Evolutionary conservation across 2,888 invertebrate species (phyloP).

Genomic region (Linnaemya tessellans): DNA sequence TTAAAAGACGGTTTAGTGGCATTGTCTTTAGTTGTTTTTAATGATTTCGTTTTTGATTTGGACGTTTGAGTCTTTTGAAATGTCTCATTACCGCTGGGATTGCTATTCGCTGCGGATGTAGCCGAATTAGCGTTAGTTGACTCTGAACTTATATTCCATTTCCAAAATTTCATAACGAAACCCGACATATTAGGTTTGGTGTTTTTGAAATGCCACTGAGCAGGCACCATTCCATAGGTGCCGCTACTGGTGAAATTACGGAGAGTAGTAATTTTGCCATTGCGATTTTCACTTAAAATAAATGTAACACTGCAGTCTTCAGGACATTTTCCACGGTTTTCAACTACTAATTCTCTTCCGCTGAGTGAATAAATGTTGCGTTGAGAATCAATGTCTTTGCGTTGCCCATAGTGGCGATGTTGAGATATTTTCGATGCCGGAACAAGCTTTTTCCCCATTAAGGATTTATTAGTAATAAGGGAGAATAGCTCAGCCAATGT

Average conservation of each 20-base stretch:
- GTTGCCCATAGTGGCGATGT: constrained; percentile 85
- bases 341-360: constrained; percentile 87
- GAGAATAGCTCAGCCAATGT: constrained; percentile 83
- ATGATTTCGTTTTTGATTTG: constrained; percentile 75
- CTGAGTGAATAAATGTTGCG: constrained; percentile 86
- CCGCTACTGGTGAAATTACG: constrained; percentile 87
- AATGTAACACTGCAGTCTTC: constrained; percentile 87
- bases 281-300: constrained; percentile 85
- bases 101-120: constrained; percentile 65
- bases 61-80: constrained; percentile 69
- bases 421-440: constrained; percentile 83
- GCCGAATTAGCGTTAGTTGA: constrained; percentile 71
- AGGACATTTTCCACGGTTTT: constrained; percentile 89
- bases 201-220: constrained; percentile 85
- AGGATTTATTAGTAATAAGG: constrained; percentile 82
- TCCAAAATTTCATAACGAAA: constrained; percentile 93
- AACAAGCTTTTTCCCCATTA: constrained; percentile 77
- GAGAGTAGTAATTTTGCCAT: constrained; percentile 84
- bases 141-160: constrained; percentile 85
- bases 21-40: constrained; percentile 74
- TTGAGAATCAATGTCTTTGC: constrained; percentile 85
- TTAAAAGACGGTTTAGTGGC: constrained; percentile 71
- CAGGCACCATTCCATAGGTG: constrained; percentile 89
- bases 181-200: constrained; percentile 86
- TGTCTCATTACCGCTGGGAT: constrained; percentile 69